Conservation (phyloP, 2,888 invertebrate genomes). For the Smittia sp. region DNA sequence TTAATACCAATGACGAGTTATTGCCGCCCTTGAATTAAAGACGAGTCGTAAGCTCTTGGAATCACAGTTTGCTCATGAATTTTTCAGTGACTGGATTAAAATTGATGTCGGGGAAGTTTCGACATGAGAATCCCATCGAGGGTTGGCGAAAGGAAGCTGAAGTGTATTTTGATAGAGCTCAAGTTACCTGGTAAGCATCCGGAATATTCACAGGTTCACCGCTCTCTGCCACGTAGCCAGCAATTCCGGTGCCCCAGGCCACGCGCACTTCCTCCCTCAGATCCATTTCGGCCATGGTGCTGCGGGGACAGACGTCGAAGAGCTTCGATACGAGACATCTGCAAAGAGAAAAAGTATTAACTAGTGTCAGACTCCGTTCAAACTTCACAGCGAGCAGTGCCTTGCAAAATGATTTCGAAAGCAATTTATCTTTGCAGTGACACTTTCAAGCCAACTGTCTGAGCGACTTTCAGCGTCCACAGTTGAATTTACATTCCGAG, state of each 20-base stretch:
- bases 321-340: slow-evolving; percentile 88
- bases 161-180: no score
- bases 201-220: slow-evolving; percentile 93
- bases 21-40: background rate
- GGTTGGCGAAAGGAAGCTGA: no score
- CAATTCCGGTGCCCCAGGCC: slow-evolving; percentile 93
- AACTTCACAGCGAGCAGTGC: no score
- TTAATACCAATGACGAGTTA: background rate
- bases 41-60: no score
- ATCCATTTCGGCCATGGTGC: slow-evolving; percentile 89
- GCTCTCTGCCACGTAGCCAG: slow-evolving; percentile 90
- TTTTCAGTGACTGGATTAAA: background rate
- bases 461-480: no score
- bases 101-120: background rate
- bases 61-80: background rate
- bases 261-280: slow-evolving; percentile 88
- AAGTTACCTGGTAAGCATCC: slow-evolving; percentile 83
- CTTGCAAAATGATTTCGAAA: no score
- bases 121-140: no score
- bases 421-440: no score
- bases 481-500: no score
- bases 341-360: slow-evolving; percentile 42
- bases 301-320: slow-evolving; percentile 92
- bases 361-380: background rate
- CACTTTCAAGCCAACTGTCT: no score